These are phyloP conservation scores for Sturmia bella DNA, from an alignment of 2,888 invertebrate genomes.

Conservation along the genomic window DNA sequence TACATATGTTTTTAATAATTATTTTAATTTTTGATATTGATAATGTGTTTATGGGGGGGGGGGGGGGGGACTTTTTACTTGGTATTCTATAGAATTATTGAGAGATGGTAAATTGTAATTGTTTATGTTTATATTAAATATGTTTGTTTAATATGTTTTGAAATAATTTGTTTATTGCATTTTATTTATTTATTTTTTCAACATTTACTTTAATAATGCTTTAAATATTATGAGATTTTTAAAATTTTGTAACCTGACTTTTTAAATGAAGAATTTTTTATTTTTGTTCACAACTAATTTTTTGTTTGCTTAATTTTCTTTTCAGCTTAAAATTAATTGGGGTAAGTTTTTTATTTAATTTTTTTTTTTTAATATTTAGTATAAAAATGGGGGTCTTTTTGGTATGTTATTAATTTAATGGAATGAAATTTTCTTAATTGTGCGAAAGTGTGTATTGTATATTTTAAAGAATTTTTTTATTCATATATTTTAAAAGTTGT, in stretches of 20 bases:
- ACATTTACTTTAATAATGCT: slow-evolving; percentile 29
- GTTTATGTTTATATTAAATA: slow-evolving; percentile 39
- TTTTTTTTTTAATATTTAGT: slow-evolving; percentile 46
- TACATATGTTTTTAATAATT: not conserved
- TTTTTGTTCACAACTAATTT: slow-evolving; percentile 44
- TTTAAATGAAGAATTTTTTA: slow-evolving; percentile 27
- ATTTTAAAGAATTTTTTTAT: slow-evolving; percentile 19
- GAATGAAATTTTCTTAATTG: slow-evolving; percentile 59
- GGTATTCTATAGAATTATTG: slow-evolving; percentile 49
- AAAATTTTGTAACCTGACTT: slow-evolving; percentile 45
- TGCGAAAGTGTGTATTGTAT: slow-evolving; percentile 60
- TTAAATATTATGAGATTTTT: slow-evolving; percentile 28
- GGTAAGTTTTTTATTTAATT: slow-evolving; percentile 22
- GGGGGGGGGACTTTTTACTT: no score
- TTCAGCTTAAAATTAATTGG: slow-evolving; percentile 28
- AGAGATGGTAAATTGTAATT: slow-evolving; percentile 43
- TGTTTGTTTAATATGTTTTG: slow-evolving; percentile 6
- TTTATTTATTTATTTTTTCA: slow-evolving; percentile 20
- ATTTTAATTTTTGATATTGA: slow-evolving; percentile 54
- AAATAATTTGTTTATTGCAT: no score
- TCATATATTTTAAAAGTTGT: slow-evolving; percentile 4
- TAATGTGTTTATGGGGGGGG: slow-evolving; percentile 32
- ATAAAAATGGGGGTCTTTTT: slow-evolving; percentile 55
- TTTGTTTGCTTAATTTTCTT: slow-evolving; percentile 14
- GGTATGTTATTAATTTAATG: not conserved